Base-by-base conservation (phyloP, 2,888 invertebrate species). In the Calliopum simillimum region DNA sequence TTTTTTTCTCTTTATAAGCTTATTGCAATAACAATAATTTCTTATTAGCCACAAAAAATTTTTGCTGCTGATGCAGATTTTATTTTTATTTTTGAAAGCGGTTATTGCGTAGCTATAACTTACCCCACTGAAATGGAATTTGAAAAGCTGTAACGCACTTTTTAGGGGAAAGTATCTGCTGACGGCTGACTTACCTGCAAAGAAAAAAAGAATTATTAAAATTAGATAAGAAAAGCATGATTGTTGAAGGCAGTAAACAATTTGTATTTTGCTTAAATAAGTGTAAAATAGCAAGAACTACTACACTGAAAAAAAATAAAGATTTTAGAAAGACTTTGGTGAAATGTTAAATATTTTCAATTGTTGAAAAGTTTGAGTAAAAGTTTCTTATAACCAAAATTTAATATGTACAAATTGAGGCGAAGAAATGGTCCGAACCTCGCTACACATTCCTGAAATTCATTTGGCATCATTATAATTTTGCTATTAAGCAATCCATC, bases 1-100 rank as follows among this genome's bases (percentile, higher is more conserved):
- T 19, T 41, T 59, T 41, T 59, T 47, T n/a, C 21, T 25, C 12
- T 49, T 49, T 6, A 14, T 49, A 49, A 51, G 63, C 25, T 63
- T 49, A 64, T 51, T 53, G 41, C 19, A 64, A 53, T 64, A 64
- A 53, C 64, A 51, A 64, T 64, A 64, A 64, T 64, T 64, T 53
- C 51, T 64, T 51, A 64, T 64, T 64, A 64, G 43, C 43, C 64
- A 46, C 64, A 53, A 53, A 41, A 46, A 14, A 56, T 14, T 8
- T 25, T 0, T 14, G 49, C 33, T 14, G 49, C n/a, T 14, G 13
- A 13, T 14, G 49, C n/a, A 16, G 13, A 13, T 49, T 49, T 14
- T 44, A 13, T 8, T 49, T 14, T 49, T 8, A 33, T 33, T 33
- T 33, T 33, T 33, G 33, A 8, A 8, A 8, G 33, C 8, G 16